These are phyloP conservation scores for Epiblema foenella DNA, from an alignment of 2,888 invertebrate genomes.

Conservation along the genomic window DNA sequence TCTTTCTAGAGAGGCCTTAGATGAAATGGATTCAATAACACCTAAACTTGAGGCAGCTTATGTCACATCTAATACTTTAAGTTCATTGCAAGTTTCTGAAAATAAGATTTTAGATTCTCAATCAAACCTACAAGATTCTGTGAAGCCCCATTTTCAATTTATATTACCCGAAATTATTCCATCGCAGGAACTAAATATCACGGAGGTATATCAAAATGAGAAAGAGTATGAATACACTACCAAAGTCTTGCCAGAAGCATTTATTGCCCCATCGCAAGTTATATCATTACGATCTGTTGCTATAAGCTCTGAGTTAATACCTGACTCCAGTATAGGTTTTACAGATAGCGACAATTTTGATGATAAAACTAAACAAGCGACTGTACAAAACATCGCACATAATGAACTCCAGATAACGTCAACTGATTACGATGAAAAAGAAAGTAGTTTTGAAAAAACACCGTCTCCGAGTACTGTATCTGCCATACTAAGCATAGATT, in stretches of 20 bases:
- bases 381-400: conserved; percentile 78
- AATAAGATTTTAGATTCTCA: conserved; percentile 78
- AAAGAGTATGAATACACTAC: conserved; percentile 65
- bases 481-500: conserved; percentile 62
- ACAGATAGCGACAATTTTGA: conserved; percentile 51
- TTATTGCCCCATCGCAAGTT: conserved; percentile 69
- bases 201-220: conserved; percentile 71
- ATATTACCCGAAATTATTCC: conserved; percentile 63
- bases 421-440: conserved; percentile 84
- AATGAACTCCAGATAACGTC: conserved; percentile 83
- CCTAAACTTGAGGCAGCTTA: conserved; percentile 68
- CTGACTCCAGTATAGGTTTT: conserved; percentile 69
- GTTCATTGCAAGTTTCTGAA: conserved; percentile 70
- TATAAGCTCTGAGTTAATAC: conserved; percentile 75
- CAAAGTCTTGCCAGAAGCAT: conserved; percentile 52
- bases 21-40: conserved; percentile 58
- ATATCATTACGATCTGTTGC: conserved; percentile 81
- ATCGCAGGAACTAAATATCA: conserved; percentile 62
- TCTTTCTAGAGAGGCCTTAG: conserved; percentile 63
- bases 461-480: conserved; percentile 52
- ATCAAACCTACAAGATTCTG: conserved; percentile 55
- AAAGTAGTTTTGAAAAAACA: conserved; percentile 62
- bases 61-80: conserved; percentile 61
- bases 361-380: conserved; percentile 70
- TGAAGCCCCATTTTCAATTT: conserved; percentile 60